These are phyloP conservation scores for Labia minor DNA, from an alignment of 2,888 invertebrate species.

Conservation along the genomic window DNA sequence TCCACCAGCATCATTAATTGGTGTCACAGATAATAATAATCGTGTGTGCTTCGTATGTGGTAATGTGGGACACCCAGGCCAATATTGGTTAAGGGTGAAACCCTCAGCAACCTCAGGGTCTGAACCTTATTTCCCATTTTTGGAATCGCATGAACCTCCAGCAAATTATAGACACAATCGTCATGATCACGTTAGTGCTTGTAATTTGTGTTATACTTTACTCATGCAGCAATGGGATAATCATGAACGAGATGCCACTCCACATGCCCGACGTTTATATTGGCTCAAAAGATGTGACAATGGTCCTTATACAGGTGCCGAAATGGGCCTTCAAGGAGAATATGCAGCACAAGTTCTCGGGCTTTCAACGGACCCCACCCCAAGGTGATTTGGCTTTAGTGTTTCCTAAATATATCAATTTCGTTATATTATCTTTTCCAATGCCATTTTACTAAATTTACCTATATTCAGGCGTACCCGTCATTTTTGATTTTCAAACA, in stretches of 20 bases:
- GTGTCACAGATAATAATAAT: slow-evolving; percentile 27
- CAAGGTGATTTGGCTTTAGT: slow-evolving; percentile 18
- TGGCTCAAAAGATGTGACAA: slow-evolving; percentile 88
- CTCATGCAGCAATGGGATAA: slow-evolving; percentile 86
- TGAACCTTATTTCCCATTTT: slow-evolving; percentile 83
- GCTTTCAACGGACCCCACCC: slow-evolving; percentile 46
- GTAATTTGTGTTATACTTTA: slow-evolving; percentile 76
- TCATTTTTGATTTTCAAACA: no score
- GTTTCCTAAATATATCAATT: no score
- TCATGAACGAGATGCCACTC: slow-evolving; percentile 73
- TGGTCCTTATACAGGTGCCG: slow-evolving; percentile 79
- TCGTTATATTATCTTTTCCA: no score
- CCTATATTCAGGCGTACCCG: no score
- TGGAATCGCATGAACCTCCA: slow-evolving; percentile 81
- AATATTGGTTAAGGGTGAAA: slow-evolving; percentile 51
- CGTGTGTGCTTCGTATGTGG: slow-evolving; percentile 60
- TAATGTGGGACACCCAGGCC: slow-evolving; percentile 51
- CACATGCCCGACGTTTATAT: slow-evolving; percentile 77
- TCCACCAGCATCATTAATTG: slow-evolving; percentile 24
- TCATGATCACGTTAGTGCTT: slow-evolving; percentile 40
- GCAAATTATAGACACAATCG: slow-evolving; percentile 45
- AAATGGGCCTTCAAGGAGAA: slow-evolving; percentile 81
- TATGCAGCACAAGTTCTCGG: slow-evolving; percentile 84
- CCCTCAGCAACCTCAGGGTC: slow-evolving; percentile 48
- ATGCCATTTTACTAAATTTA: no score